phyloP scores from a whole-genome alignment of 2,113 vertebrate species.

The Emydocephalus ijimae region DNA sequence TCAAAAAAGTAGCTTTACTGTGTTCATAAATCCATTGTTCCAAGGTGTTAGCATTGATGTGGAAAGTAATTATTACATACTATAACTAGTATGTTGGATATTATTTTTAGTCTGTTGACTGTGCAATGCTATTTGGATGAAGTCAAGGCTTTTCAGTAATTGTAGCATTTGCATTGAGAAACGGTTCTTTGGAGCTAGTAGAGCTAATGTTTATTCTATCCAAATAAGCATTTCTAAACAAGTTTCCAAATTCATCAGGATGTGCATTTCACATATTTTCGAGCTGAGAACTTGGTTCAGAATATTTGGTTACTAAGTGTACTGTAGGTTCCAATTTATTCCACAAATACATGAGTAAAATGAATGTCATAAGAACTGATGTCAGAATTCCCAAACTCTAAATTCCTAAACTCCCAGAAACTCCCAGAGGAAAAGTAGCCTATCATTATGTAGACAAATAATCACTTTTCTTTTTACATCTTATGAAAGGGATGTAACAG shows the following conservation, averaged over 20 bases:
- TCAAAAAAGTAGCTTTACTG: not conserved
- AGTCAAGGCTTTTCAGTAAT: not conserved
- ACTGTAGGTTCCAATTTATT: not conserved
- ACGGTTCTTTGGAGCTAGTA: not conserved
- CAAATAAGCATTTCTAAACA: not conserved
- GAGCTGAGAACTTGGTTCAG: not conserved
- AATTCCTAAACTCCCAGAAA: not conserved
- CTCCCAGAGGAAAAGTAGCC: not conserved
- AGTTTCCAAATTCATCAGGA: not conserved
- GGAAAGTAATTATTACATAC: not conserved
- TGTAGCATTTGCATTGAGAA: not conserved
- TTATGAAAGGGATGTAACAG: not conserved
- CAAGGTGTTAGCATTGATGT: not conserved
- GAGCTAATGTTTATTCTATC: not conserved
- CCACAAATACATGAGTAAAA: not conserved
- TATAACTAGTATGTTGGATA: not conserved
- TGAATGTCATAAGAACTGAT: not conserved
- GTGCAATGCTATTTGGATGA: not conserved
- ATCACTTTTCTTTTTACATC: not conserved
- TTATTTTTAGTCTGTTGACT: not conserved
- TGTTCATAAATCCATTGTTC: not conserved
- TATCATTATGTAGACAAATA: not conserved
- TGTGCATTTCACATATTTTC: not conserved
- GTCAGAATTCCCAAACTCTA: not conserved
- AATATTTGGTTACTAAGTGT: not conserved